Conservation (phyloP, 2,888 invertebrate species). For the Anoncus sp. region DNA sequence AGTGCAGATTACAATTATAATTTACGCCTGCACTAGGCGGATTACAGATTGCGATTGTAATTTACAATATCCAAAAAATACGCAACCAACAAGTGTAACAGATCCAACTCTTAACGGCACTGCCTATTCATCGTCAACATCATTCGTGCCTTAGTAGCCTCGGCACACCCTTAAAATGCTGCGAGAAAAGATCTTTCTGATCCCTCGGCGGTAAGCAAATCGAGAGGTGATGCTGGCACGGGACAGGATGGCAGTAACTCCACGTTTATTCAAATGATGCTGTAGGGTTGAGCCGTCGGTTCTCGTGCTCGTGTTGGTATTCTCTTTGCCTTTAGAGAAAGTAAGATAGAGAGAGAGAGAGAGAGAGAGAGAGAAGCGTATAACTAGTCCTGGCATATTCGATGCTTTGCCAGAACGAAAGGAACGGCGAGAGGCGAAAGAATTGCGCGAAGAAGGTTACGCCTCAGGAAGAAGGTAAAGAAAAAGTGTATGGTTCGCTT, state of each 20-base stretch:
- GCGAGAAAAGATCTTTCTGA: constrained; percentile 32
- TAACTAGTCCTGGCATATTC: constrained; percentile 76
- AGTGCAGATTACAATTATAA: too few species aligned
- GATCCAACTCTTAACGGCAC: too few species aligned
- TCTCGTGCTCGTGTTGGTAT: constrained; percentile 57
- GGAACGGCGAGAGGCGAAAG: constrained; percentile 64
- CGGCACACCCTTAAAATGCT: constrained; percentile 40
- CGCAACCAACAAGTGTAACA: too few species aligned
- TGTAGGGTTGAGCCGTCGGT: constrained; percentile 75
- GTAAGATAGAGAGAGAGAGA: constrained; percentile 1
- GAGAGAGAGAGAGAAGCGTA: constrained; percentile 58
- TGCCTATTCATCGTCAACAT: background rate
- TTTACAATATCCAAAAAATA: too few species aligned
- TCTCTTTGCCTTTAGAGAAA: constrained; percentile 65
- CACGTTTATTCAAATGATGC: constrained; percentile 81
- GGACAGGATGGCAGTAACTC: constrained; percentile 74
- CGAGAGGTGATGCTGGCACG: constrained; percentile 27
- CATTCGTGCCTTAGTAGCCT: constrained; percentile 24
- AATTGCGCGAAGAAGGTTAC: constrained; percentile 64
- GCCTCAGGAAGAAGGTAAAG: constrained; percentile 59
- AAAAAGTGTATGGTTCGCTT: constrained; percentile 59
- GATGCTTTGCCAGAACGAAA: constrained; percentile 40
- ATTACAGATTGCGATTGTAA: too few species aligned
- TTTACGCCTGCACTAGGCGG: too few species aligned
- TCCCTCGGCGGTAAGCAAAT: constrained; percentile 25